phyloP scores from a whole-genome alignment of 1,140 invertebrate genomes.

The Halyomorpha halys region DNA sequence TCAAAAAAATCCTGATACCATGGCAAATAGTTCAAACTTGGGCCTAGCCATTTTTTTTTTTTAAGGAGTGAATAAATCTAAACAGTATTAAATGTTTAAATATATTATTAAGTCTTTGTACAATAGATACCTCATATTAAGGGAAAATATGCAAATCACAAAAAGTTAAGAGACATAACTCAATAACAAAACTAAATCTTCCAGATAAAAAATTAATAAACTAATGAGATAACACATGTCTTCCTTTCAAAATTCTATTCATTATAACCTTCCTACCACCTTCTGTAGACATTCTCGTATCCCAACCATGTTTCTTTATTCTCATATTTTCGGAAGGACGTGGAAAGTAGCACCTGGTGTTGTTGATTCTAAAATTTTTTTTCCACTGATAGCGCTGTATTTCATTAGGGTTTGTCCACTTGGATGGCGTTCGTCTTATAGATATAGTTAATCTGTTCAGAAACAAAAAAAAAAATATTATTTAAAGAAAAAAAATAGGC shows the following conservation, averaged over 20 bases:
- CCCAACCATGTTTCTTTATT: slow-evolving; percentile 57
- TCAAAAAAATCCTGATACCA: too few species aligned
- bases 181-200: too few species aligned
- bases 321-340: slow-evolving; percentile 57
- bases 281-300: slow-evolving; percentile 52
- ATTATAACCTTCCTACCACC: slow-evolving; percentile 55
- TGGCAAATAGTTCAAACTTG: too few species aligned
- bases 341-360: slow-evolving; percentile 43
- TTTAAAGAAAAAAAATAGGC: too few species aligned
- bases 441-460: not conserved
- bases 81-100: too few species aligned
- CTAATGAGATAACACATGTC: slow-evolving; percentile 56
- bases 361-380: slow-evolving; percentile 11
- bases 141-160: too few species aligned
- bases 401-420: slow-evolving; percentile 4
- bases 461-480: slow-evolving; percentile 1
- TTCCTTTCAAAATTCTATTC: slow-evolving; percentile 62
- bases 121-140: too few species aligned
- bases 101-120: too few species aligned
- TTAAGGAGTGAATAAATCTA: too few species aligned
- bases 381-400: slow-evolving; percentile 14
- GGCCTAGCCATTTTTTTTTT: too few species aligned
- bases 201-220: slow-evolving; percentile 21
- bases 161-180: too few species aligned
- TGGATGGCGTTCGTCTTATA: not conserved